Percentiles rank a stretch among this genome's conserved stretches.
Evolutionary conservation across 2,113 vertebrate species (phyloP).

Genomic region (human): DNA sequence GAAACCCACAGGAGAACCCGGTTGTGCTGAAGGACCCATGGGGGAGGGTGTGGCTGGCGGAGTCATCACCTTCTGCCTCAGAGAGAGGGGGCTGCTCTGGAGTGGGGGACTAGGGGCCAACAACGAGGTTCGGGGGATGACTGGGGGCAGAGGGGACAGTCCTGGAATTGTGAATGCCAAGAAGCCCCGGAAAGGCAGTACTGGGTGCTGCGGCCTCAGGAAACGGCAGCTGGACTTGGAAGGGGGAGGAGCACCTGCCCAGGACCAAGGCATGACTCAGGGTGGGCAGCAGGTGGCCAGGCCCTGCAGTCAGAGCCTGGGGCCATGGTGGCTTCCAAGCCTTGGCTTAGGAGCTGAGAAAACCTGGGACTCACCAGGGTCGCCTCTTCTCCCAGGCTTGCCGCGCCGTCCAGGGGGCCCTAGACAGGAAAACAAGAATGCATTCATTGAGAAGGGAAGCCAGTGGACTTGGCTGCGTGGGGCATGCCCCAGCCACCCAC

Average conservation of each 20-base stretch:
- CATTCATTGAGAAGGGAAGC: not conserved
- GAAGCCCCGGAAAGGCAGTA: not conserved
- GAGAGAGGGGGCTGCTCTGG: not conserved
- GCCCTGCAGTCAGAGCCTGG: too few species aligned
- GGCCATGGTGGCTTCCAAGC: not conserved
- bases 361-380: conserved; percentile 87
- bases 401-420: conserved; percentile 95
- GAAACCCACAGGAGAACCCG: not conserved
- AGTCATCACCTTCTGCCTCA: not conserved
- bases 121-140: not conserved
- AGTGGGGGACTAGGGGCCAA: not conserved
- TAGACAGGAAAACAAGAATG: conserved; percentile 80
- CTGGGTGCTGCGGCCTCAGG: not conserved
- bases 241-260: not conserved
- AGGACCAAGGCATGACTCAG: fast-evolving
- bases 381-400: conserved; percentile 92
- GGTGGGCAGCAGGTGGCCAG: fast-evolving
- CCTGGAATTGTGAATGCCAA: not conserved
- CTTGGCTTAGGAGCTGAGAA: not conserved
- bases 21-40: not conserved
- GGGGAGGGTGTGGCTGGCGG: not conserved
- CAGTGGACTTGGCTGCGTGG: not conserved
- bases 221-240: not conserved
- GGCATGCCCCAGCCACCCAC: too few species aligned
- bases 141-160: not conserved